Base-by-base conservation (phyloP, 2,888 invertebrate species). In the Andrena dorsata region DNA sequence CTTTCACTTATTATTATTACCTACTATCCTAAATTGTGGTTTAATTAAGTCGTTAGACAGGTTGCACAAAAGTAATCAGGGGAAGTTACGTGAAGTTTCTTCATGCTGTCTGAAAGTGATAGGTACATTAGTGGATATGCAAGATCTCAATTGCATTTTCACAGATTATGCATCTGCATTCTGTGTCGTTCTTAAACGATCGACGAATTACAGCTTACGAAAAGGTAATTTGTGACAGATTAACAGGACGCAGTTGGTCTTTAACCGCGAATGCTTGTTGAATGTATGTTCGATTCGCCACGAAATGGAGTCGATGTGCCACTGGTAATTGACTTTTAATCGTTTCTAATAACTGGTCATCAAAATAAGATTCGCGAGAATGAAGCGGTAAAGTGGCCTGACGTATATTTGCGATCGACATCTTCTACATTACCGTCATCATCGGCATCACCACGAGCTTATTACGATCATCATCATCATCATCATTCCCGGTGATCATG, bases 311-410 rank as follows among this genome's bases (percentile, higher is more conserved):
- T 61, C 53, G 56, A 65, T 72, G 53, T 75, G 56, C 75, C 58
- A 73, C 63, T 70, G 85, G 85, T 88, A 89, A 91, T 89, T 88
- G 89, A 86, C 86, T 90, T 89, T 89, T 89, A 89, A 91, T 90
- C 90, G 89, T 76, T 83, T 64, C 75, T 70, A 85, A 88, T 86
- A 86, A 87, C 74, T 72, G 76, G 76, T 74, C 41, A 77, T 73
- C 70, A 63, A 70, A 83, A 63, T 82, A 72, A 65, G 72, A 76
- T 73, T 65, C 69, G 86, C 82, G 83, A 72, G 78, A 89, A 91
- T 88, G 83, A 92, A 90, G 90, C 86, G 85, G 86, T 90, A 88
- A 90, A 88, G 49, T 76, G 80, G 64, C 8, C 63, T 32, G 68
- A 69, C 72, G 71, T 56, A 63, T 74, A 70, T 75, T 74, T 72